Percentiles rank a stretch among this genome's conserved stretches.
phyloP scores from a whole-genome alignment of 2,113 vertebrate genomes.

The Dendropsophus ebraccatus region DNA sequence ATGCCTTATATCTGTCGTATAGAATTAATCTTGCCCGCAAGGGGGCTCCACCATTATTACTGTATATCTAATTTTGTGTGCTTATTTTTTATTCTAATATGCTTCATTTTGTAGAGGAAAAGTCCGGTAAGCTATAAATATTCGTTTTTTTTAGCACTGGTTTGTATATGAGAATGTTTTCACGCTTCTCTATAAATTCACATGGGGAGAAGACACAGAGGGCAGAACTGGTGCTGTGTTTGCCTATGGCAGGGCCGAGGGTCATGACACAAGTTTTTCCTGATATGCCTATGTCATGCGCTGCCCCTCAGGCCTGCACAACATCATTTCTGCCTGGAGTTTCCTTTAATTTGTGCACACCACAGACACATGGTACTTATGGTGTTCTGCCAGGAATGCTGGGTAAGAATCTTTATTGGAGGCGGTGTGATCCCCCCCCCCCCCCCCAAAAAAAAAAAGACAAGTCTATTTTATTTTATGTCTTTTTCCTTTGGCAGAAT shows the following conservation, averaged over 20 bases:
- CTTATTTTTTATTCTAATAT: conserved; percentile 58
- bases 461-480: neutral
- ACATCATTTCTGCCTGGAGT: neutral
- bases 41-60: neutral
- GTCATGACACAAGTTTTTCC: neutral
- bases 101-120: conserved; percentile 82
- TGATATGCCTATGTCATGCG: neutral
- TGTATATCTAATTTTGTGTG: conserved; percentile 10
- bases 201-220: neutral
- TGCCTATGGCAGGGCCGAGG: neutral
- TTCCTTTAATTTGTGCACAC: neutral
- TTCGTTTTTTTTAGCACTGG: neutral
- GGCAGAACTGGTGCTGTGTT: neutral
- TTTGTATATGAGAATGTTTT: neutral
- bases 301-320: neutral
- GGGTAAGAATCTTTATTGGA: neutral
- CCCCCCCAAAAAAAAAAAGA: neutral
- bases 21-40: neutral
- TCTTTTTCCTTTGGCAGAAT: neutral
- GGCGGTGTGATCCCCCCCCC: no score
- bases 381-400: neutral
- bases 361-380: neutral
- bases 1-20: neutral
- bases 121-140: conserved; percentile 88
- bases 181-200: neutral